Base-by-base conservation (phyloP, 2,113 vertebrate genomes). In the Hemibagrus wyckioides region DNA sequence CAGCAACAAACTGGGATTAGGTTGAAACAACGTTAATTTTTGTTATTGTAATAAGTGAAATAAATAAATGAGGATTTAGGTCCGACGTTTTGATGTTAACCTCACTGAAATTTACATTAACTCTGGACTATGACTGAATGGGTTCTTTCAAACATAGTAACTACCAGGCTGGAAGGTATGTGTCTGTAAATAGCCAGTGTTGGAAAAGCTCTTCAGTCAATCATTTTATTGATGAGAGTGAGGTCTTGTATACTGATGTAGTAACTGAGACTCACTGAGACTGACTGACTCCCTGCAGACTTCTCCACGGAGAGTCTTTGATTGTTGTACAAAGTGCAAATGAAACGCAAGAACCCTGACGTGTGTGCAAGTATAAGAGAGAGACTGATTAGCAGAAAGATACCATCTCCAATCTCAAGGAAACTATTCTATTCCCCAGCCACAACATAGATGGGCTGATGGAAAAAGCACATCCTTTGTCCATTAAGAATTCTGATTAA, bases 221-320 rank as follows among this genome's bases (percentile, higher is more conserved):
- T 85, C 33, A 67, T n/a, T 86, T 39, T 86, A 89, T 83, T 83
- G 88, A 89, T 83, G 59, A 69, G 21, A 23, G 52, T 69, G 28
- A 83, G 23, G 61, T 83, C 69, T 86, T 80, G 50, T 79, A 83
- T 61, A 81, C 81, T 81, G 69, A 87, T 90, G 85, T 85, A 86
- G 69, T 88, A 89, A 92, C 77, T 86, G 87, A 77, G 81, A 77
- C 88, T 86, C 77, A 84, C 85, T 90, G 90, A 84, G 91, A 90
- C 79, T 86, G 85, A 87, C 89, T 88, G 88, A 82, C 84, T 63
- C 85, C 93, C 90, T 81, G 69, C 87, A 84, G 91, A 80, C 77
- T 73, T 88, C 81, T 80, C 87, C 79, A 69, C 87, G 90, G 89
- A 63, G 86, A 90, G 87, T 63, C 90, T 93, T 90, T 88, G 91